Evolutionary conservation across 2,888 invertebrate species (phyloP).

Genomic region (Fragum sueziense): DNA sequence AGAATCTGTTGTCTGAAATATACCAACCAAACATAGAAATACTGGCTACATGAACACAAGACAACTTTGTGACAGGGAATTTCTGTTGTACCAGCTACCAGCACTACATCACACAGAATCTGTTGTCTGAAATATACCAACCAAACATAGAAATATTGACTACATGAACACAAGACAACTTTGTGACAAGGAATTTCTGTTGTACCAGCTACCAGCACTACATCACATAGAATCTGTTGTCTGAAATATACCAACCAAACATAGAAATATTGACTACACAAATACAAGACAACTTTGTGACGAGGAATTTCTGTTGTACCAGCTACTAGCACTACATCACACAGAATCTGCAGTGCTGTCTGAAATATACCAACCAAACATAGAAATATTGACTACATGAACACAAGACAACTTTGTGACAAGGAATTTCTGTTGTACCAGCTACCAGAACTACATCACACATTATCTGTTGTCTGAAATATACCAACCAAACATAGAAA

Average conservation of each 20-base stretch:
- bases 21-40: slow-evolving; percentile 96
- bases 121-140: slow-evolving; percentile 86
- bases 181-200: slow-evolving; percentile 94
- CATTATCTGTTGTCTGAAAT: slow-evolving; percentile 89
- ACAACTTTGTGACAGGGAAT: slow-evolving; percentile 96
- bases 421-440: slow-evolving; percentile 90
- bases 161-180: slow-evolving; percentile 95
- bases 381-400: slow-evolving; percentile 97
- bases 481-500: slow-evolving; percentile 94
- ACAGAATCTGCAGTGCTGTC: slow-evolving; percentile 96
- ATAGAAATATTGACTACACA: too few species aligned
- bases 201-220: slow-evolving; percentile 90
- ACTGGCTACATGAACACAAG: slow-evolving; percentile 95
- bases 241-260: slow-evolving; percentile 84
- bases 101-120: slow-evolving; percentile 93
- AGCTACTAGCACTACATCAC: too few species aligned
- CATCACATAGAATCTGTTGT: slow-evolving; percentile 93
- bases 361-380: too few species aligned
- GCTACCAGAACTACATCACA: slow-evolving; percentile 94
- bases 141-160: slow-evolving; percentile 97
- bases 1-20: slow-evolving; percentile 89
- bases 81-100: slow-evolving; percentile 90
- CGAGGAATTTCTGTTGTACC: too few species aligned
- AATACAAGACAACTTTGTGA: too few species aligned
- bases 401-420: slow-evolving; percentile 96